phyloP scores from a whole-genome alignment of 2,113 vertebrate species.

The Python bivittatus region DNA sequence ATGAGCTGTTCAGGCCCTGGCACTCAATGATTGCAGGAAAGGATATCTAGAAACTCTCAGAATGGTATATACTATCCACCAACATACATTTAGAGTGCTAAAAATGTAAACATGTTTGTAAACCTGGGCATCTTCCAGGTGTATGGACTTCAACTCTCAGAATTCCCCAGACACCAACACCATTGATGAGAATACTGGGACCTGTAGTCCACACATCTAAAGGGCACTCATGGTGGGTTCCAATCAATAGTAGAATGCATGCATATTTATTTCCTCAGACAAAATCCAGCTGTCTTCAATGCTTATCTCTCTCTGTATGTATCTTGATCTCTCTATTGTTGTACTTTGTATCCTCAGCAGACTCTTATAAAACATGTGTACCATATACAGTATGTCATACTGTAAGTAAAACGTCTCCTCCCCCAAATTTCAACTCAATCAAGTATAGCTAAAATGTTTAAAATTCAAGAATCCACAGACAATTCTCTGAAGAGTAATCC shows the following conservation, averaged over 20 bases:
- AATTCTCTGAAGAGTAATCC: not conserved
- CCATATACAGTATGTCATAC: not conserved
- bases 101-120: too few relatives aligned
- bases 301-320: not conserved
- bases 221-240: too few relatives aligned
- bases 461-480: not conserved
- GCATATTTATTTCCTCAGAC: not conserved
- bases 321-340: not conserved
- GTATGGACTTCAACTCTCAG: too few relatives aligned
- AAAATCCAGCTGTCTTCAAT: not conserved
- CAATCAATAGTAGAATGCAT: not conserved
- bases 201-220: too few relatives aligned
- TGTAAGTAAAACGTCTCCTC: not conserved
- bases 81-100: too few relatives aligned
- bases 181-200: too few relatives aligned
- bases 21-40: too few relatives aligned
- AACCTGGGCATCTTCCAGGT: too few relatives aligned
- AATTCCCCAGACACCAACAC: too few relatives aligned
- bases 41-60: too few relatives aligned
- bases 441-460: not conserved
- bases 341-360: not conserved
- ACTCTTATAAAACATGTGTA: not conserved
- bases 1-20: too few relatives aligned
- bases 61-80: too few relatives aligned
- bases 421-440: not conserved